These are phyloP conservation scores for Laothoe populi DNA, from an alignment of 2,888 invertebrate genomes.

Conservation along the genomic window DNA sequence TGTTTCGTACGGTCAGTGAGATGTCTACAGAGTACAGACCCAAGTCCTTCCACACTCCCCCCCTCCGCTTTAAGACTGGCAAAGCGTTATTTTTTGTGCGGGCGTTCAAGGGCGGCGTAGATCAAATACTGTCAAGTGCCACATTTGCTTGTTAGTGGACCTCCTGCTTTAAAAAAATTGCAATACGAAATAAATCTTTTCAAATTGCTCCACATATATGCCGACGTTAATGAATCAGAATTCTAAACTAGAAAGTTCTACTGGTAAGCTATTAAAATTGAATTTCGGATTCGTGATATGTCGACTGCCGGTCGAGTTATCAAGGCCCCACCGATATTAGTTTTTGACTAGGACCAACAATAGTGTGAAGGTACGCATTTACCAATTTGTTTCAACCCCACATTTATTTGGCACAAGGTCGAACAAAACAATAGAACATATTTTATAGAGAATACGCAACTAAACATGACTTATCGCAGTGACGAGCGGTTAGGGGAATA, in stretches of 20 bases:
- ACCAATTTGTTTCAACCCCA: neutral
- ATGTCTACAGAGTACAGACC: too few species aligned
- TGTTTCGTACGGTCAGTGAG: too few species aligned
- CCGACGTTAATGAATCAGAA: conserved; percentile 1
- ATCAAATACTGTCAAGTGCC: too few species aligned
- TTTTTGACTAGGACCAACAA: neutral
- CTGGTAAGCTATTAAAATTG: conserved; percentile 34
- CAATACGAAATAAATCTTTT: too few species aligned
- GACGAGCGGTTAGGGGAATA: too few species aligned
- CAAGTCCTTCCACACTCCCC: too few species aligned
- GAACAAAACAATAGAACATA: neutral
- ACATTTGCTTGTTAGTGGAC: too few species aligned
- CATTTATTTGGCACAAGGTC: neutral
- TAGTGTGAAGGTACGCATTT: neutral
- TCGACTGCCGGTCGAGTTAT: conserved; percentile 27
- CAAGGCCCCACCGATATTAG: conserved; percentile 5
- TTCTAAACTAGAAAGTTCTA: neutral
- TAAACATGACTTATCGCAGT: neutral
- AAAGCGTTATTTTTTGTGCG: too few species aligned
- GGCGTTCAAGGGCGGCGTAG: too few species aligned
- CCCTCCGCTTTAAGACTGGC: too few species aligned
- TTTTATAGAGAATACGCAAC: neutral
- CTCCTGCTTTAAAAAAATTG: too few species aligned
- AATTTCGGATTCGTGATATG: conserved; percentile 41
- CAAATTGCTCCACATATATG: neutral